Percentiles rank a stretch among this genome's conserved stretches.
Evolutionary conservation across 1,140 invertebrate species (phyloP).

Genomic region (Bombus balteatus): DNA sequence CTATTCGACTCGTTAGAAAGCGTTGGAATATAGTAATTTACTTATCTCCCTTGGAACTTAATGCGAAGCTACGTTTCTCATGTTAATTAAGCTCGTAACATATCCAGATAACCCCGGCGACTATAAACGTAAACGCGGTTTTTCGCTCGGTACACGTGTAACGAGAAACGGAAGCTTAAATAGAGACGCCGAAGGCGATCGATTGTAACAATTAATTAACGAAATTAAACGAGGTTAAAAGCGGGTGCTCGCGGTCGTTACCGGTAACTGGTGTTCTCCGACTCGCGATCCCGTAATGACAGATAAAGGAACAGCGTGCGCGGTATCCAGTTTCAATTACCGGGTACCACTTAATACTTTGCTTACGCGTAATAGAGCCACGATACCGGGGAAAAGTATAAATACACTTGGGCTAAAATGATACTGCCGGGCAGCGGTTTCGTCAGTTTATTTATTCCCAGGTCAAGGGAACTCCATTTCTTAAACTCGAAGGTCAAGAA

Average conservation of each 20-base stretch:
- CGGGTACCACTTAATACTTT: slow-evolving; percentile 36
- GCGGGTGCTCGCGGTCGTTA: not conserved
- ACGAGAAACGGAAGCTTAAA: not conserved
- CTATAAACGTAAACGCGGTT: not conserved
- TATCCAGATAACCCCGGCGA: not conserved
- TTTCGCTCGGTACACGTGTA: not conserved
- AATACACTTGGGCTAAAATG: slow-evolving; percentile 31
- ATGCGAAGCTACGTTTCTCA: not conserved
- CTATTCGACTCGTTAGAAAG: not conserved
- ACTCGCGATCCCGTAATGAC: slow-evolving; percentile 25
- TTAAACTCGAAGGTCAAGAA: slow-evolving; percentile 69
- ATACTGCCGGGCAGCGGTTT: slow-evolving; percentile 51
- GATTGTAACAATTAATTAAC: slow-evolving; percentile 42
- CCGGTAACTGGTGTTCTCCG: not conserved
- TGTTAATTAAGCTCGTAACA: slow-evolving; percentile 46
- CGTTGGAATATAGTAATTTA: slow-evolving; percentile 1
- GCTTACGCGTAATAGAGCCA: slow-evolving; percentile 37
- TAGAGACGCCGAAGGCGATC: not conserved
- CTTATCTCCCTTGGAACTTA: not conserved
- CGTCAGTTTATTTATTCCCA: slow-evolving; percentile 68
- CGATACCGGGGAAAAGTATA: slow-evolving; percentile 33
- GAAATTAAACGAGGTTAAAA: slow-evolving; percentile 20
- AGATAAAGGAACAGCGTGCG: slow-evolving; percentile 27
- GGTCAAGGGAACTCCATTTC: slow-evolving; percentile 68
- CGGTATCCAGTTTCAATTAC: slow-evolving; percentile 48